Conservation (phyloP, 2,113 vertebrate genomes). For the Atractosteus spatula region DNA sequence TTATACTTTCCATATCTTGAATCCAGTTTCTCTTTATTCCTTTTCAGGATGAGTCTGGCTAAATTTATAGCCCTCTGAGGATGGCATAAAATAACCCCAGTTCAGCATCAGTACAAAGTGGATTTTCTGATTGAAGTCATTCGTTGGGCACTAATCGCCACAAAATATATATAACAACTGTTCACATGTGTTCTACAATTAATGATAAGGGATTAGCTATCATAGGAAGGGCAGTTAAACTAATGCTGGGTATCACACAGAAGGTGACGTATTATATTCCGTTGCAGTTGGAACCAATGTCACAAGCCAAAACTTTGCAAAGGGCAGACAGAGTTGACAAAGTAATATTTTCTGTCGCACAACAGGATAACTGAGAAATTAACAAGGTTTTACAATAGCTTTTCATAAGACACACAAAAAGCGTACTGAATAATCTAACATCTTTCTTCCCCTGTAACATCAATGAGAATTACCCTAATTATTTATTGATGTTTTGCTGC, state of each 20-base stretch:
- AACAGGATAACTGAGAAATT: neutral
- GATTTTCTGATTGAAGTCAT: neutral
- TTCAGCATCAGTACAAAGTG: neutral
- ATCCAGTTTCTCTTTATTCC: no score
- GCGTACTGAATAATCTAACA: no score
- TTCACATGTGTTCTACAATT: neutral
- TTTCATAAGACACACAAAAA: neutral
- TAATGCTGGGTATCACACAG: neutral
- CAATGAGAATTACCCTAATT: neutral
- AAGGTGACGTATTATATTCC: neutral
- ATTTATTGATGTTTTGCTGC: neutral
- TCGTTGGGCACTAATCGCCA: neutral
- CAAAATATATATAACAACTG: neutral
- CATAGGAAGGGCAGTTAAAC: slow-evolving; percentile 4
- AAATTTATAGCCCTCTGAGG: no score
- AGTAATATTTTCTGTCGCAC: neutral
- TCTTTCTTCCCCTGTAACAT: neutral
- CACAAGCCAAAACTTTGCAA: neutral
- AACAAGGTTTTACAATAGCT: neutral
- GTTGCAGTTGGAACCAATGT: neutral
- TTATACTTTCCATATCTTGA: no score
- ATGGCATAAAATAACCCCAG: no score
- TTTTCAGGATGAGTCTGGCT: no score
- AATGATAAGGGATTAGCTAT: neutral
- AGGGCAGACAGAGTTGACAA: neutral